Percentiles rank a stretch among this genome's conserved stretches.
Conservation (phyloP, 2,888 invertebrate species). For the Drosophila meridionalis region DNA sequence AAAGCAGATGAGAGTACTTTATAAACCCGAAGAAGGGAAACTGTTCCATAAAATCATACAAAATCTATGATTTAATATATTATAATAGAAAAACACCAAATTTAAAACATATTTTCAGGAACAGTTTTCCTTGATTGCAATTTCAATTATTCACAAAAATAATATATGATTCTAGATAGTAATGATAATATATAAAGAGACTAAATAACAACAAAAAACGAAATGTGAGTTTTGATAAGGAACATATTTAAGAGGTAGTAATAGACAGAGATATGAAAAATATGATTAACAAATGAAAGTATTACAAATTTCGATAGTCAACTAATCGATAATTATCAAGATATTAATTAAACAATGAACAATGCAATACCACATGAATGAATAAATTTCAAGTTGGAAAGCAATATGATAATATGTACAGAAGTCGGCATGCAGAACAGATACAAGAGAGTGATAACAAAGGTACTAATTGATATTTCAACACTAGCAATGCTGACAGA, state of each 20-base stretch:
- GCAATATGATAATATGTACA: constrained; percentile 12
- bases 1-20: constrained; percentile 34
- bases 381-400: constrained; percentile 7
- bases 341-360: constrained; percentile 12
- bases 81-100: not conserved
- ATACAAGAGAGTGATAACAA: constrained; percentile 24
- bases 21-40: constrained; percentile 29
- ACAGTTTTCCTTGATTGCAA: constrained; percentile 23
- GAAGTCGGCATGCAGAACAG: constrained; percentile 40
- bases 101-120: not conserved
- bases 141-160: constrained; percentile 10
- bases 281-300: constrained; percentile 4
- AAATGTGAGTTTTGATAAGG: not conserved
- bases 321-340: constrained; percentile 5
- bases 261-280: not conserved
- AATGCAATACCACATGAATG: constrained; percentile 21
- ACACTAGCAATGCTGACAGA: constrained; percentile 18
- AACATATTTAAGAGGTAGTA: not conserved
- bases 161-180: constrained; percentile 11
- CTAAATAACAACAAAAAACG: not conserved
- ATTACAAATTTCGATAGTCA: constrained; percentile 8
- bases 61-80: not conserved
- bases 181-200: not conserved
- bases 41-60: constrained; percentile 22
- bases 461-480: constrained; percentile 19